Evolutionary conservation across 2,888 invertebrate genomes (phyloP).

Genomic region (Cerastis leucographa): DNA sequence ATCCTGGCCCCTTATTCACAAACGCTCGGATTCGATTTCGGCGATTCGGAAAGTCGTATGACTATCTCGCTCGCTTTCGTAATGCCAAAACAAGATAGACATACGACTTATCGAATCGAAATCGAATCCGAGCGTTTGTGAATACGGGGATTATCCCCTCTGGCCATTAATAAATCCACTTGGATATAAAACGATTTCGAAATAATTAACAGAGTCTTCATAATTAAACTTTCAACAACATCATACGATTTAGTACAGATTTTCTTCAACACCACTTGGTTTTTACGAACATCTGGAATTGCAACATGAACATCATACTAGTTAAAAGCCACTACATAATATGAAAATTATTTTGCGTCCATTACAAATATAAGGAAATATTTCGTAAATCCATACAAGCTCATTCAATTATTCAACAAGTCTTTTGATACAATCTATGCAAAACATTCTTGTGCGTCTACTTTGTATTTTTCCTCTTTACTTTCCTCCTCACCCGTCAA

Average conservation of each 20-base stretch:
- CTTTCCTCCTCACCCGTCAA: constrained; percentile 18
- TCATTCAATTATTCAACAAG: constrained; percentile 20
- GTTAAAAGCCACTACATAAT: background rate
- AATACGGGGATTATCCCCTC: too few relatives aligned
- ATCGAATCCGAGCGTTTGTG: too few relatives aligned
- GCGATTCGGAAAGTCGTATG: too few relatives aligned
- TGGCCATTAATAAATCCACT: background rate
- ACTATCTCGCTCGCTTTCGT: too few relatives aligned
- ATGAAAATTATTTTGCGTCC: background rate
- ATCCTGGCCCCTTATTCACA: too few relatives aligned
- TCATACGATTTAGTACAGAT: background rate
- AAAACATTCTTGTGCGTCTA: constrained; percentile 13
- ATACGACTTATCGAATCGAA: too few relatives aligned
- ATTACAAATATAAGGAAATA: constrained; percentile 14
- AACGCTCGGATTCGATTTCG: too few relatives aligned
- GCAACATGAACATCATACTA: constrained; percentile 24
- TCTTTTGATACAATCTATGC: constrained; percentile 31
- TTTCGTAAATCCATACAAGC: constrained; percentile 15
- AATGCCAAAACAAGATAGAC: too few relatives aligned
- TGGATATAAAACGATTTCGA: background rate
- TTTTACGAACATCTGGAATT: constrained; percentile 9
- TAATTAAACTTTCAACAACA: background rate
- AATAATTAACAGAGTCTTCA: background rate
- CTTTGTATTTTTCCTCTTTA: constrained; percentile 33
- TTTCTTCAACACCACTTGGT: background rate